Evolutionary conservation across 2,113 vertebrate species (phyloP).

Genomic region (Piprites chloris): DNA sequence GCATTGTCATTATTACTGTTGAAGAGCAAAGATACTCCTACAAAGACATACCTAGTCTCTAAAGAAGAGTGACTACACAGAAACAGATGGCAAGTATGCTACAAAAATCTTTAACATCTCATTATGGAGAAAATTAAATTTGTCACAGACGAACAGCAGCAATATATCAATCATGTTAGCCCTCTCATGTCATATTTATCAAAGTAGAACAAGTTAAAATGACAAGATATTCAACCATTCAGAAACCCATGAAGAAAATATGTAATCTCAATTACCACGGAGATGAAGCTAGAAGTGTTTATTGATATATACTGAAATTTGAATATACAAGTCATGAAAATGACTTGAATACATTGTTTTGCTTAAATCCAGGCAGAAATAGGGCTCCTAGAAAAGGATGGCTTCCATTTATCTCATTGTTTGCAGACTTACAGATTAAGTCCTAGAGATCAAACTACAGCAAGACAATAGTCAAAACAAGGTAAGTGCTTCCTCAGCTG

Average conservation of each 20-base stretch:
- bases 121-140: slow-evolving; percentile 17
- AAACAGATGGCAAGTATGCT: slow-evolving; percentile 20
- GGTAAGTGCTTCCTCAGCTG: background rate
- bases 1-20: background rate
- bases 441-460: background rate
- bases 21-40: background rate
- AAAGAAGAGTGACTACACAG: background rate
- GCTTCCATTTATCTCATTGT: background rate
- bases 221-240: background rate
- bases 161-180: slow-evolving; percentile 23
- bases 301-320: background rate
- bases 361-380: background rate
- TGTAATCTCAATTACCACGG: background rate
- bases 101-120: slow-evolving; percentile 26
- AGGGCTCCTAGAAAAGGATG: background rate
- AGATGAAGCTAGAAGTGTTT: background rate
- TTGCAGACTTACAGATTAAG: background rate
- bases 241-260: background rate
- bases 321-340: background rate
- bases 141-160: background rate
- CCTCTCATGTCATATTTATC: background rate
- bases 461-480: background rate
- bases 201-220: slow-evolving; percentile 30
- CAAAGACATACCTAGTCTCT: background rate
- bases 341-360: background rate